A percentile compares a stretch with the other conserved stretches of the same genome.
Evolutionary conservation across 2,888 invertebrate species (phyloP).

Genomic region (Drosophila mulleri): DNA sequence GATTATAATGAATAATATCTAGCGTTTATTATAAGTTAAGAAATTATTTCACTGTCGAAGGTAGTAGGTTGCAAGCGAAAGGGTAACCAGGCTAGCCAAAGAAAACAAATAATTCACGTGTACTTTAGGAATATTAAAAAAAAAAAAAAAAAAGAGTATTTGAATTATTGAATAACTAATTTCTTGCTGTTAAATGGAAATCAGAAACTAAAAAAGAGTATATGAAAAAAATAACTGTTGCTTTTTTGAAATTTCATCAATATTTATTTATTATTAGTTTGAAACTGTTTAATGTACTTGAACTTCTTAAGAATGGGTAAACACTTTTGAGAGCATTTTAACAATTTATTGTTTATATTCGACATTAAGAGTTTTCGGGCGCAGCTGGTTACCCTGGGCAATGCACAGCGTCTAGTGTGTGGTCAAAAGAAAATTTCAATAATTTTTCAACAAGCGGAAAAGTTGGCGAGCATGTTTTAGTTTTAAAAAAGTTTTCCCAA

Average conservation of each 20-base stretch:
- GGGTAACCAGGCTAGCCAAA: constrained; percentile 43
- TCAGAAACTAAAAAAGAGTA: neutral
- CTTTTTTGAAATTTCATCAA: neutral
- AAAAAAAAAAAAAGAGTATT: no score
- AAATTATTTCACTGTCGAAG: constrained; percentile 60
- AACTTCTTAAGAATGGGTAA: constrained; percentile 18
- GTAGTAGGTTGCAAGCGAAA: constrained; percentile 56
- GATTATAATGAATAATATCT: constrained; percentile 78
- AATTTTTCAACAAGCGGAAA: constrained; percentile 68
- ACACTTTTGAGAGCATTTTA: constrained; percentile 17
- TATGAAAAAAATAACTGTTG: neutral
- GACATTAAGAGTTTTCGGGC: constrained; percentile 22
- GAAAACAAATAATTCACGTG: neutral
- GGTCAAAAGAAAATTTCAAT: constrained; percentile 71
- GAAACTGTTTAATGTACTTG: neutral
- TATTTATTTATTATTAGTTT: neutral
- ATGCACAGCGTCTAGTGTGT: constrained; percentile 9
- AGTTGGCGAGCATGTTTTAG: constrained; percentile 69
- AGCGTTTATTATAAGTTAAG: constrained; percentile 67
- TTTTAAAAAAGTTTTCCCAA: constrained; percentile 81
- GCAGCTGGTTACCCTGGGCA: constrained; percentile 64
- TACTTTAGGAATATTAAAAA: no score
- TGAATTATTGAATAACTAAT: no score
- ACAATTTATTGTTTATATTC: constrained; percentile 34
- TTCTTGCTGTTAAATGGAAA: neutral